These are phyloP conservation scores for Neoascia interrupta DNA, from an alignment of 2,888 invertebrate genomes.

Conservation along the genomic window DNA sequence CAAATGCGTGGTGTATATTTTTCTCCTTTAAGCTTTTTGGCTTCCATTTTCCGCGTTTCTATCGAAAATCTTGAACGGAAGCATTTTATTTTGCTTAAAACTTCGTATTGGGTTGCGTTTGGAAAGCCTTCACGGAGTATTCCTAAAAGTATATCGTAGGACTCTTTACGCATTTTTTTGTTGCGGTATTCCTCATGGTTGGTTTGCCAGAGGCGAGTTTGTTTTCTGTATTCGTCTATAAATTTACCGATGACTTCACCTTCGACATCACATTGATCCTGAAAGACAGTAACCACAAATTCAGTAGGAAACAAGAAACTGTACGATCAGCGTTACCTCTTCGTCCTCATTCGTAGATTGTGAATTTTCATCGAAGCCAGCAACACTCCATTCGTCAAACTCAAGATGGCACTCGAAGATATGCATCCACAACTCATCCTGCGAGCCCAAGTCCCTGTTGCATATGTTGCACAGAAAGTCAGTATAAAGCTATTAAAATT, in stretches of 20 bases:
- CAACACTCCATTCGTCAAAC: neutral
- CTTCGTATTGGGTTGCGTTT: slow-evolving; percentile 72
- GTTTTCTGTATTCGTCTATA: slow-evolving; percentile 72
- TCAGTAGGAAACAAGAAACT: neutral
- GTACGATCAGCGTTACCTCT: neutral
- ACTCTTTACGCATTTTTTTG: slow-evolving; percentile 72
- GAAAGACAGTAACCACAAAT: neutral
- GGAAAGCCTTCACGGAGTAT: slow-evolving; percentile 70
- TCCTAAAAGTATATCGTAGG: slow-evolving; percentile 71
- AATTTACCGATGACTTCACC: slow-evolving; percentile 72
- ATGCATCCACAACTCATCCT: slow-evolving; percentile 11
- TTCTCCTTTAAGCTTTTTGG: slow-evolving; percentile 53
- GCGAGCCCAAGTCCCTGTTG: neutral
- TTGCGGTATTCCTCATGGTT: slow-evolving; percentile 74
- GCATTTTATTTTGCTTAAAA: slow-evolving; percentile 73
- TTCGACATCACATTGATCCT: neutral
- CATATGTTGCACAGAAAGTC: slow-evolving; percentile 6
- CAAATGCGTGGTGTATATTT: slow-evolving; percentile 74
- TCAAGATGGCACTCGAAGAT: slow-evolving; percentile 16
- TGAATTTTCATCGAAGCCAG: neutral
- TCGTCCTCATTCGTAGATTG: neutral
- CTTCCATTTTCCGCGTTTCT: slow-evolving; percentile 73
- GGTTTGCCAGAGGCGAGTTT: slow-evolving; percentile 76
- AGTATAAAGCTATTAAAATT: slow-evolving; percentile 7
- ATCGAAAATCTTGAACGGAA: slow-evolving; percentile 73